Evolutionary conservation across 1,140 invertebrate genomes (phyloP), one percentile per base, ranked within the genome.

Genomic region (Bombus balteatus): DNA sequence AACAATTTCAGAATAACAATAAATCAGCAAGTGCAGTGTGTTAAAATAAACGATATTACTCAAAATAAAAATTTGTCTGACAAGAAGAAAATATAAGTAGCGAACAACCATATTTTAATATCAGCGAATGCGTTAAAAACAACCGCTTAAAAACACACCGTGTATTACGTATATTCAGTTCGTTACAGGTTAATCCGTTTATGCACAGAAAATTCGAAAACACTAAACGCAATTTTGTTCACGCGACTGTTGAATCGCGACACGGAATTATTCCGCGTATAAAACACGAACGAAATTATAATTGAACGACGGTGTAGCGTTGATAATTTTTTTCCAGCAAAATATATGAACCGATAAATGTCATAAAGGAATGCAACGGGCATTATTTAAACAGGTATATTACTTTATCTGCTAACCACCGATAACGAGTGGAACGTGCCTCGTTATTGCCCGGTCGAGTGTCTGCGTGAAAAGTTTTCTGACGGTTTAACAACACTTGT

Each of bases 381-480:
- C 77, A 81, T 81, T 85, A 81, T 85, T 85, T 80, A 85, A 80
- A 81, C 83, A 73, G 83, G 77, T 73, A 79, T 73, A 85, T 80
- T 74, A 81, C 57, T 81, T 85, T 85, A 85, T 85, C 83, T 65
- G 76, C 22, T 32, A 39, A 43, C 47, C 83, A 32, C 41, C 70
- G 83, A 85, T 85, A 85, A 81, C 77, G 70, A 65, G 25, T 39
- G 39, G 77, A 85, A 81, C 83, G 83, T 85, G 83, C 83, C 75
- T 73, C 68, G 77, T 81, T 81, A 73, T 65, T 37, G n/a, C 34
- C 5, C 57, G n/a, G 25, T 37, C 70, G 70, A 28, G 77, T 65
- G 53, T 37, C 83, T 22, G 43, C 43, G 77, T 79, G 47, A 85
- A 74, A 81, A 74, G 68, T 34, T 47, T 57, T 22, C 32, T 28